phyloP scores from a whole-genome alignment of 2,888 invertebrate genomes.

The Philereme vetulata region DNA sequence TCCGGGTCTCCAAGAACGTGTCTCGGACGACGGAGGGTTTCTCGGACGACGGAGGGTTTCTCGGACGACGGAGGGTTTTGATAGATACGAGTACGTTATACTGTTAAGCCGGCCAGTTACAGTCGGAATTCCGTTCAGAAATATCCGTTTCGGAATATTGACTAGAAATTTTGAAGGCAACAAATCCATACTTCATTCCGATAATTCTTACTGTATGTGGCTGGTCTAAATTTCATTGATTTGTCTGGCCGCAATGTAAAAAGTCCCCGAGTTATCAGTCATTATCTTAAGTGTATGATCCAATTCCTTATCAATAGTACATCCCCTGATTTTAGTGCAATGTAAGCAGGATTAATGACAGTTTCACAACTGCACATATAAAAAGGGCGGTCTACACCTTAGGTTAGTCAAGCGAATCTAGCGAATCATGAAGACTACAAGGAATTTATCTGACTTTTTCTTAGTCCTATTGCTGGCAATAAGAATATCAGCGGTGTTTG shows the following conservation, averaged over 20 bases:
- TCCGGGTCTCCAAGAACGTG: too few species aligned
- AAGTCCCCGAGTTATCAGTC: neutral
- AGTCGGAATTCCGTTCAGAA: too few species aligned
- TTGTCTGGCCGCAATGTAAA: neutral
- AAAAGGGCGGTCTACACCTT: neutral
- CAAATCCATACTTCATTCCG: too few species aligned
- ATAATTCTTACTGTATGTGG: too few species aligned
- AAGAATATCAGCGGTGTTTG: neutral
- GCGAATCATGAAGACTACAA: conserved; percentile 1
- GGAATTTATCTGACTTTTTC: conserved; percentile 4
- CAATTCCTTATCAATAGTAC: conserved; percentile 2
- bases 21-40: too few species aligned
- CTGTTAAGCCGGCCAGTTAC: too few species aligned
- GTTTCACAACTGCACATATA: conserved; percentile 5
- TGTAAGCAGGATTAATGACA: neutral
- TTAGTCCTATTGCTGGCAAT: conserved; percentile 1
- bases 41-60: too few species aligned
- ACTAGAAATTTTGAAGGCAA: too few species aligned
- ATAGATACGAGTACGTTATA: too few species aligned
- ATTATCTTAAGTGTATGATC: neutral
- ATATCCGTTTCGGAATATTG: too few species aligned
- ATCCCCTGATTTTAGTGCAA: conserved; percentile 10
- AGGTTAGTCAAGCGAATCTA: neutral
- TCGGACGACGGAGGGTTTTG: too few species aligned
- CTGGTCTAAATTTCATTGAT: neutral